Evolutionary conservation across 2,888 invertebrate genomes (phyloP), one percentile per base, ranked within the genome.

Genomic region (Yponomeuta evonymella): DNA sequence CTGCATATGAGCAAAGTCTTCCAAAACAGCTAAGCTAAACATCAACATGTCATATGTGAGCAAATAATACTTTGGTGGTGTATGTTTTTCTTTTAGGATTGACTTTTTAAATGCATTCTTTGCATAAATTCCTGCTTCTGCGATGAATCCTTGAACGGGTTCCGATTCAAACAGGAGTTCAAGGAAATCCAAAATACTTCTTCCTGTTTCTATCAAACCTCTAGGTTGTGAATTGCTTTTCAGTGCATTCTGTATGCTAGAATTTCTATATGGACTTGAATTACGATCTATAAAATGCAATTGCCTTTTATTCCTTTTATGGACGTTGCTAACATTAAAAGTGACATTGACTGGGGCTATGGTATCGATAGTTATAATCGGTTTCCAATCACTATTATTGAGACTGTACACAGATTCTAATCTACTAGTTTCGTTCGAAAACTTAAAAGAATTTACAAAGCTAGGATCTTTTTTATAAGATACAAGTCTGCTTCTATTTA

Each of bases 331-430:
- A 51, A 33, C 33, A 36, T 63, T n/a, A 11, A 30, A 30, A 30
- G 30, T 68, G 3, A 48, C 30, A 10, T 69, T 48, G 8, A 51
- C 15, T 69, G 51, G 48, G 48, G 68, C 11, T 48, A n/a, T 48
- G 30, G 29, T 70, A 30, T 62, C 62, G 11, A 12, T 62, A n/a
- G 36, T 29, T 23, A 85, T 73, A 23, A 92, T 87, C 1, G 92
- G 91, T 75, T 81, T 87, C 92, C 92, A 92, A 72, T 89, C 88
- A 72, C 78, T 81, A 51, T 36, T 70, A 15, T 63, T 43, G 48
- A 43, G 15, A 43, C 33, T 70, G n/a, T 10, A 67, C 36, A 29
- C 79, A 74, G 70, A 78, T 78, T 23, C 76, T 71, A 67, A 76
- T 73, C 73, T 80, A 79, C 64, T 29, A 64, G 64, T 64, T 2